These are phyloP conservation scores for Epinephelus awoara DNA, from an alignment of 2,797 vertebrate genomes.

Conservation along the genomic window DNA sequence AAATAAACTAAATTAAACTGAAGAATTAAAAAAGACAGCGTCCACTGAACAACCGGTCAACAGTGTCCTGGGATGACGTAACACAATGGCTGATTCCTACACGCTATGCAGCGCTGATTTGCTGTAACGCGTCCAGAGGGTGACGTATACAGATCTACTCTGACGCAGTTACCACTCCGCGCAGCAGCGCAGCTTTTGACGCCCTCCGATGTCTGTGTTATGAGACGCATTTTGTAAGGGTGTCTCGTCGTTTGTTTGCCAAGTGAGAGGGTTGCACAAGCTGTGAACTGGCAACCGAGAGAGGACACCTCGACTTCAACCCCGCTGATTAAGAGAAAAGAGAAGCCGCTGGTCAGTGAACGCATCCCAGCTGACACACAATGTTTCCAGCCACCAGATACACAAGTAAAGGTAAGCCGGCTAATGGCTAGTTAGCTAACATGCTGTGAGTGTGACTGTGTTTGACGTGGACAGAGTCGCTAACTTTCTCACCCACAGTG, in stretches of 20 bases:
- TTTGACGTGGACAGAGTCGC: neutral
- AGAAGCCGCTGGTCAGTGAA: neutral
- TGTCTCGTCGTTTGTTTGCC: slow-evolving; percentile 12
- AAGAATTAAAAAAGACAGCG: no score
- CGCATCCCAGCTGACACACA: slow-evolving; percentile 37
- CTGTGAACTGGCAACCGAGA: neutral
- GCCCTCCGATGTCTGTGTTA: slow-evolving; percentile 45
- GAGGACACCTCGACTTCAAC: neutral
- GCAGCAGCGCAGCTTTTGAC: slow-evolving; percentile 50
- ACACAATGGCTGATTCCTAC: neutral
- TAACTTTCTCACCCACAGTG: neutral
- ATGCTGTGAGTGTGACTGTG: neutral
- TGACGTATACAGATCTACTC: neutral
- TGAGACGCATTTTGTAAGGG: slow-evolving; percentile 68
- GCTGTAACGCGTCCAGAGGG: rapidly evolving
- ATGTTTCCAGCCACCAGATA: slow-evolving; percentile 87
- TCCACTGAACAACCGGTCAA: no score
- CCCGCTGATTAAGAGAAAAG: neutral
- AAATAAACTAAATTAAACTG: no score
- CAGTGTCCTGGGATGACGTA: neutral
- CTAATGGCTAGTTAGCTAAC: slow-evolving; percentile 40
- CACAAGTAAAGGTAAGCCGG: slow-evolving; percentile 80
- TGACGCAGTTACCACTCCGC: slow-evolving; percentile 13
- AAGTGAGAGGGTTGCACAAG: slow-evolving; percentile 9
- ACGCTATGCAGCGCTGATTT: rapidly evolving